Base-by-base conservation (phyloP, 2,113 vertebrate species). In the Brachypteracias leptosomus region DNA sequence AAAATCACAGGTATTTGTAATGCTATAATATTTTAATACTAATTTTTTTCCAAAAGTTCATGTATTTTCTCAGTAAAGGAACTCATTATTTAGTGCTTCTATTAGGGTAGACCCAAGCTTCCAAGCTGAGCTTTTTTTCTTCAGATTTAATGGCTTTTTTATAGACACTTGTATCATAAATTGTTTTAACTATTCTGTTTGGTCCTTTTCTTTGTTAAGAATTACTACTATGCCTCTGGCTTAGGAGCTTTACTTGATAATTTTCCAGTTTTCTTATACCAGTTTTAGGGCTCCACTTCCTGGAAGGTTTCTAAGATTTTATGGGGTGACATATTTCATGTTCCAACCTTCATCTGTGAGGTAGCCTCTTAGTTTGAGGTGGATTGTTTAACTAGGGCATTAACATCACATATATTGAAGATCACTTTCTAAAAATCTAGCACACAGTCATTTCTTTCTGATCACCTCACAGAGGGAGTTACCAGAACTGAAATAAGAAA, bases 111-210 rank as follows among this genome's bases (percentile, higher is more conserved):
- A 66, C 54, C 4, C 47, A 75, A 89, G 80, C 66, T 88, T 94
- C 68, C 81, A 24, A 58, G 63, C 17, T 57, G 40, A 89, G 38
- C 2, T 70, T 63, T 89, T 94, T 71, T 62, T 44, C 16, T 44
- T 77, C 72, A 72, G 54, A 57, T 88, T 94, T 95, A 96, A 92
- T 88, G 21, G 19, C 7, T 90, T 36, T 95, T 94, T 92, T 77
- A 94, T 59, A 94, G 79, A 80, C 57, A 95, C 86, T 83, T 89
- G 16, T 63, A 36, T 74, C 75, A 83, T 90, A 95, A 92, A 88
- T 97, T 95, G 52, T 77, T 74, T 96, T 91, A 96, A 95, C 63
- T 85, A 38, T 87, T 95, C 77, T 94, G 22, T 94, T 95, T 97
- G 44, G 36, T 72, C 47, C 8, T 77, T 77, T 80, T 71, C 46